phyloP scores from a whole-genome alignment of 2,888 invertebrate genomes.

The Pandemis heparana region DNA sequence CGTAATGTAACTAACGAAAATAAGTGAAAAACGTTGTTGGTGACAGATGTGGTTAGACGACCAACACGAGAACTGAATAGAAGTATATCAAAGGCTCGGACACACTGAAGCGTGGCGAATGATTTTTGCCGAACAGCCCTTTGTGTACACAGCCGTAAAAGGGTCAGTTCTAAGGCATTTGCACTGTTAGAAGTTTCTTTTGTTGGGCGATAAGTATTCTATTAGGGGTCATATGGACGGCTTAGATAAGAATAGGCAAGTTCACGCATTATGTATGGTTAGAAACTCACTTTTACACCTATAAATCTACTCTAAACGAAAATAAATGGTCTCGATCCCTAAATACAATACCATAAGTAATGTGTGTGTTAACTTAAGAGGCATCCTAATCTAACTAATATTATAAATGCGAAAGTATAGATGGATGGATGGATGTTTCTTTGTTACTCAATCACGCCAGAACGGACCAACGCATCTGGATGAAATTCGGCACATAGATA shows the following conservation, averaged over 20 bases:
- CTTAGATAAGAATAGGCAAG: background rate
- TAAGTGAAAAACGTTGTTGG: background rate
- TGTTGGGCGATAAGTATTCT: conserved; percentile 5
- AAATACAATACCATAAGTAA: no score
- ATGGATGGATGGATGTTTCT: no score
- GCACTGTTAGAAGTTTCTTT: conserved; percentile 21
- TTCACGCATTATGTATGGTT: background rate
- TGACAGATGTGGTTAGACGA: background rate
- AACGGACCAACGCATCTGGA: no score
- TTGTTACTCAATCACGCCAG: no score
- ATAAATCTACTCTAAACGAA: no score
- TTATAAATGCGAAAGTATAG: no score
- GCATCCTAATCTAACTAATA: no score
- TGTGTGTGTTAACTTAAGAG: no score
- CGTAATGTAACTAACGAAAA: background rate
- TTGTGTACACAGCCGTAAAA: conserved; percentile 28
- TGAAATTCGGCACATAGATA: no score
- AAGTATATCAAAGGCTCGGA: conserved; percentile 4
- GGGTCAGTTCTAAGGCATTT: conserved; percentile 35
- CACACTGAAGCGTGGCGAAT: conserved; percentile 20
- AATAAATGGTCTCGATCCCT: no score
- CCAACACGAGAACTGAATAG: background rate
- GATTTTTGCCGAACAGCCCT: conserved; percentile 1
- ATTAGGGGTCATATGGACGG: background rate
- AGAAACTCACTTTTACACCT: background rate